A percentile compares a stretch with the other conserved stretches of the same genome.
phyloP scores from a whole-genome alignment of 2,113 vertebrate genomes.

The Chloroceryle aenea region DNA sequence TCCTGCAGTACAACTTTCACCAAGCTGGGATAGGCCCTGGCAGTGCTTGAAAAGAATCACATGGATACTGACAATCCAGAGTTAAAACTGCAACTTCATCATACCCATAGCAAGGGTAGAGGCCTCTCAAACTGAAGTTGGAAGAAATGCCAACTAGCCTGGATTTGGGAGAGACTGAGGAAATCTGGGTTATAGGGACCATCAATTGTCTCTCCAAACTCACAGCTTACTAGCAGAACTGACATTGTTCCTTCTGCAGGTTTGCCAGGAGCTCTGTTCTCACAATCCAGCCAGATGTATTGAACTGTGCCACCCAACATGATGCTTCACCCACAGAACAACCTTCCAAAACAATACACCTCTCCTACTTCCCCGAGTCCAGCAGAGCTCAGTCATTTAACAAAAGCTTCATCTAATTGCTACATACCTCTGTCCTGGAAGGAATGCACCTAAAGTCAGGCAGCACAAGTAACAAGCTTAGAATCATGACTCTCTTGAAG shows the following conservation, averaged over 20 bases:
- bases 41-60: background rate
- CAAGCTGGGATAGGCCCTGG: background rate
- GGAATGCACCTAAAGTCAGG: background rate
- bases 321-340: background rate
- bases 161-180: background rate
- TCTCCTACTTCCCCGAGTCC: background rate
- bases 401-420: background rate
- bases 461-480: background rate
- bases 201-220: background rate
- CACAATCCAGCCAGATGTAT: fast-evolving
- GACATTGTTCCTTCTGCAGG: background rate
- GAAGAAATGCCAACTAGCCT: background rate
- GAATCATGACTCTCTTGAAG: background rate
- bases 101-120: background rate
- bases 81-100: background rate
- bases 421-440: background rate
- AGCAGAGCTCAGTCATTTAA: background rate
- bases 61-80: background rate
- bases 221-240: background rate
- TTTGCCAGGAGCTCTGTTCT: background rate
- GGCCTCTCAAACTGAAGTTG: background rate
- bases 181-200: background rate
- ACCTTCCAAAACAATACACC: background rate
- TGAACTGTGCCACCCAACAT: fast-evolving
- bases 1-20: background rate